Conservation (phyloP, 2,797 vertebrate species). For the Champsocephalus gunnari region DNA sequence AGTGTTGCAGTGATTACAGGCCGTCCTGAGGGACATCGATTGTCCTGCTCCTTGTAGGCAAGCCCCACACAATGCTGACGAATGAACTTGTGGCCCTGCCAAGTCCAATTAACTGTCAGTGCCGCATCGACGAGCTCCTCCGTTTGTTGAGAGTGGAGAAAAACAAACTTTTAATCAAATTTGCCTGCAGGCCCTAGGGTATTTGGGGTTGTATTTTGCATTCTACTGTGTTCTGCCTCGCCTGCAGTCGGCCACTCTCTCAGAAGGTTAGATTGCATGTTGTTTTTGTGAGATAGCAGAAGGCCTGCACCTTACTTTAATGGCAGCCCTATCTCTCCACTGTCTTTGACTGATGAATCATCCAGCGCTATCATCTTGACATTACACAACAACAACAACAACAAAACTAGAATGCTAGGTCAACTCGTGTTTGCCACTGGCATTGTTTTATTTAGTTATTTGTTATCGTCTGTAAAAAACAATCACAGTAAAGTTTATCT, state of each 20-base stretch:
- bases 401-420: conserved; percentile 35
- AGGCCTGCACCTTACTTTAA: conserved; percentile 52
- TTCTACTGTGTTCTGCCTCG: conserved; percentile 77
- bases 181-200: conserved; percentile 84
- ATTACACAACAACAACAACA: conserved; percentile 42
- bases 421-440: conserved; percentile 29
- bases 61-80: conserved; percentile 94
- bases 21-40: conserved; percentile 91
- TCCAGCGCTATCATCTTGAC: conserved; percentile 25
- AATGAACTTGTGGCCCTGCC: conserved; percentile 96
- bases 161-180: conserved; percentile 92
- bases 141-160: conserved; percentile 88
- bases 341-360: conserved; percentile 56
- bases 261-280: conserved; percentile 78
- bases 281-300: conserved; percentile 64
- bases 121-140: conserved; percentile 88
- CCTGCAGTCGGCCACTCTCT: conserved; percentile 73
- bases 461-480: conserved; percentile 10
- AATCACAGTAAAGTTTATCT: conserved; percentile 22
- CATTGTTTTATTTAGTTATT: conserved; percentile 26
- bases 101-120: conserved; percentile 95
- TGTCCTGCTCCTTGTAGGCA: conserved; percentile 91
- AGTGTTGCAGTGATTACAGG: conserved; percentile 95
- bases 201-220: conserved; percentile 86
- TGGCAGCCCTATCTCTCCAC: conserved; percentile 41